A percentile compares a stretch with the other conserved stretches of the same genome.
Evolutionary conservation across 64 coral and sea anemone species (phyloP).

Genomic region (Cladopsammia gracilis): DNA sequence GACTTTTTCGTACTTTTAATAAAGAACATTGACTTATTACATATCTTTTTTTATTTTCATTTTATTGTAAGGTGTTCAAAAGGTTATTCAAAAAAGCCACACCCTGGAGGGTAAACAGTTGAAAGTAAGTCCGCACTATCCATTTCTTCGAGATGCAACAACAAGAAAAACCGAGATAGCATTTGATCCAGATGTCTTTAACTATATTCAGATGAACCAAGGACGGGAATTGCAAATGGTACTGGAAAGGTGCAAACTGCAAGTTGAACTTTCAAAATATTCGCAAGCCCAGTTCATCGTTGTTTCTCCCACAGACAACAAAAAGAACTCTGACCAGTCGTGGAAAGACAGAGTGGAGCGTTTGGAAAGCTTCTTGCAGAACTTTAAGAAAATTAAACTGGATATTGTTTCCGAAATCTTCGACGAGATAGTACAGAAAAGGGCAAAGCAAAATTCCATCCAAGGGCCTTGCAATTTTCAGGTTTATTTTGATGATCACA

Average conservation of each 20-base stretch:
- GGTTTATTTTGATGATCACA: background rate
- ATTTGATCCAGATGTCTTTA: background rate
- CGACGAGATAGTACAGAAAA: background rate
- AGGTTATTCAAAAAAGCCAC: background rate
- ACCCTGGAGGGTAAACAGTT: background rate
- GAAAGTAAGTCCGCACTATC: conserved; percentile 3
- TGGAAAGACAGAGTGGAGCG: background rate
- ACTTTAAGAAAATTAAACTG: background rate
- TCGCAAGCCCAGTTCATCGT: background rate
- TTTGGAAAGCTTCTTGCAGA: background rate
- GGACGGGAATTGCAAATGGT: background rate
- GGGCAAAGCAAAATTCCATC: background rate
- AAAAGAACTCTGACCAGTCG: background rate
- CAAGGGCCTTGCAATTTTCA: background rate
- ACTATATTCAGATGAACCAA: background rate
- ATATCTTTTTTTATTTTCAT: background rate
- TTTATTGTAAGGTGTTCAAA: conserved; percentile 30
- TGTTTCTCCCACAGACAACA: background rate
- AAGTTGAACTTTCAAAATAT: background rate
- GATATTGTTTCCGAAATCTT: conserved; percentile 20
- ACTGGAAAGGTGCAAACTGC: background rate
- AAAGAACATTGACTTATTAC: no score
- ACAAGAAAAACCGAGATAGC: background rate
- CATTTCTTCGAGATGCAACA: conserved; percentile 17
- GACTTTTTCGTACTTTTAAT: no score